Evolutionary conservation across 2,797 vertebrate species (phyloP).

Genomic region (Muscicapa comitata): DNA sequence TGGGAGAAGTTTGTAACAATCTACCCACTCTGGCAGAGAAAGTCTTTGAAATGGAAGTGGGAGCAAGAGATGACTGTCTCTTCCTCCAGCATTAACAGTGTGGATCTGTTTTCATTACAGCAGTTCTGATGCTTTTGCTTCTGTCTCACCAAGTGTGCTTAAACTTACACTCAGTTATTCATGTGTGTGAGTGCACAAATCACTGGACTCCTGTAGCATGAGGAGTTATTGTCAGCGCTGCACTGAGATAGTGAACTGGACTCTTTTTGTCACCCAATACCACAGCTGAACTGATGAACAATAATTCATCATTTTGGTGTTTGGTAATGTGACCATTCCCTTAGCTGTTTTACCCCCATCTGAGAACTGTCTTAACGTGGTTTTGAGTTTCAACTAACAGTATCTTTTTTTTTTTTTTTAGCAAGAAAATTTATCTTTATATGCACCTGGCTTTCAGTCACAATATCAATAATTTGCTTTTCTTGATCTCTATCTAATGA

Average conservation of each 20-base stretch:
- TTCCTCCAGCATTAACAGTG: not conserved
- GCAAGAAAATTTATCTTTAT: conserved; percentile 64
- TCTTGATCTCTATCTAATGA: conserved; percentile 86
- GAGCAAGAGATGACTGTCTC: not conserved
- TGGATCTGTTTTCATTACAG: not conserved
- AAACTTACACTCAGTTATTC: not conserved
- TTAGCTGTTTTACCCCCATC: not conserved
- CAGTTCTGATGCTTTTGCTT: not conserved
- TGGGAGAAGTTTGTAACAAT: not conserved
- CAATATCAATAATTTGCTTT: conserved; percentile 86
- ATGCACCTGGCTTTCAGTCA: conserved; percentile 61
- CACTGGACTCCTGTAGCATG: not conserved
- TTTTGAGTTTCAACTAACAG: conserved; percentile 58
- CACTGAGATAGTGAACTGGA: not conserved
- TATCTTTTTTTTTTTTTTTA: not conserved
- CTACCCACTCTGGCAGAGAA: not conserved
- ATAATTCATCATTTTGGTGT: not conserved
- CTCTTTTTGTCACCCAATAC: not conserved
- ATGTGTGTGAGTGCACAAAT: not conserved
- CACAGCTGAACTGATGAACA: not conserved
- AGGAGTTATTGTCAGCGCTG: not conserved
- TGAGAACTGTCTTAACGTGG: conserved; percentile 4
- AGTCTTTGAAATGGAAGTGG: not conserved
- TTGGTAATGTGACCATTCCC: not conserved
- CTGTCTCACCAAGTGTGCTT: not conserved